Evolutionary conservation across 2,113 vertebrate genomes (phyloP), one percentile per base, ranked within the genome.

Genomic region (Siniperca knerii): DNA sequence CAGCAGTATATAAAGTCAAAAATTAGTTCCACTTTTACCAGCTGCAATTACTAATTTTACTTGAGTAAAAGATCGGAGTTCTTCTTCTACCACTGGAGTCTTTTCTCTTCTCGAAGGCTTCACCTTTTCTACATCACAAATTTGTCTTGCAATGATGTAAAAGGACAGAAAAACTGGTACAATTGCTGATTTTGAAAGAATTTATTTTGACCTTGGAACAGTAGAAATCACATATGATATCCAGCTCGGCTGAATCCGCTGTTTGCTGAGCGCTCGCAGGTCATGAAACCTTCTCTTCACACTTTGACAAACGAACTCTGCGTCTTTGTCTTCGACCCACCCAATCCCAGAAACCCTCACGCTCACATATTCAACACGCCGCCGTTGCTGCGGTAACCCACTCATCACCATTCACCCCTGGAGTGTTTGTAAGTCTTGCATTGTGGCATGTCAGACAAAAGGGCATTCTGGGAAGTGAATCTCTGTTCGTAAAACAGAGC

Each of bases 401-500:
- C 77, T 82, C 79, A 25, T 75, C 83, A 37, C 60, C 68, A 90
- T 83, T 89, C 81, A 78, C 74, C 54, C 77, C 79, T 77, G 60
- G 55, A 87, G 87, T 87, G 84, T 64, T 64, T 46, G 57, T 83
- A 77, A 75, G 84, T 88, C 91, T 93, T 75, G 77, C 48, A 57
- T 40, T 61, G 84, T 91, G 92, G 88, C 90, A 91, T 52, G 72
- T 79, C 69, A 13, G 57, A 91, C 93, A 93, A 93, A 92, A 88
- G 92, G 87, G 77, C 73, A 67, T 81, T 90, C 87, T 86, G 78
- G 74, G 76, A 78, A 86, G 81, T 69, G 85, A 83, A 83, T 61
- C 21, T 16, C 83, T 10, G 55, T 75, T 72, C 40, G 65, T 77
- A 75, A 82, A 73, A 46, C 52, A 60, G 74, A 83, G 69, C 70